A percentile compares a stretch with the other conserved stretches of the same genome.
Conservation (phyloP, 2,888 invertebrate species). For the Drosophila mulleri region DNA sequence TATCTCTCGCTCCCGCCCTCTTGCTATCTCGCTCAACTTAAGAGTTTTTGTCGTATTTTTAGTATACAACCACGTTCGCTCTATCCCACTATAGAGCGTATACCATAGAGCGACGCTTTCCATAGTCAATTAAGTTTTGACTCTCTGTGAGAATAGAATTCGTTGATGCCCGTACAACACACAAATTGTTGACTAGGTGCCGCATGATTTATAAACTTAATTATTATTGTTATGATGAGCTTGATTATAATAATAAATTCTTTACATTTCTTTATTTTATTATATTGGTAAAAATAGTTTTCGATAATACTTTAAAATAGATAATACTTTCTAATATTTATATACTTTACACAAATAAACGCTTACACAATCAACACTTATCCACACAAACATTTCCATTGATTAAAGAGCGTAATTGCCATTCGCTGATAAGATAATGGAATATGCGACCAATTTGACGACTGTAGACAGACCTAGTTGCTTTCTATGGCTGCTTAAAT, state of each 20-base stretch:
- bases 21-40: neutral
- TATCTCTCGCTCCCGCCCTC: too few relatives aligned
- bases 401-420: slow-evolving; percentile 8
- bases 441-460: neutral
- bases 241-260: neutral
- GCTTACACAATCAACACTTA: neutral
- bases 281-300: too few relatives aligned
- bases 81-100: slow-evolving; percentile 27
- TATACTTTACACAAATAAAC: slow-evolving; percentile 1
- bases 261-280: neutral
- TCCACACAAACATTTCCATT: slow-evolving; percentile 2
- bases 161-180: neutral
- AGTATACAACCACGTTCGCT: neutral
- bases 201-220: neutral
- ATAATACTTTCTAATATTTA: neutral
- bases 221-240: neutral
- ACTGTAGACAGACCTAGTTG: neutral
- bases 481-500: neutral
- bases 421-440: slow-evolving; percentile 27
- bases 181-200: neutral
- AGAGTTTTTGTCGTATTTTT: neutral
- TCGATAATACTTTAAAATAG: too few relatives aligned
- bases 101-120: neutral
- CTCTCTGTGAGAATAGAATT: slow-evolving; percentile 7
- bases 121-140: neutral